These are phyloP conservation scores for Notiomystis cincta DNA, from an alignment of 2,113 vertebrate genomes.

Conservation along the genomic window DNA sequence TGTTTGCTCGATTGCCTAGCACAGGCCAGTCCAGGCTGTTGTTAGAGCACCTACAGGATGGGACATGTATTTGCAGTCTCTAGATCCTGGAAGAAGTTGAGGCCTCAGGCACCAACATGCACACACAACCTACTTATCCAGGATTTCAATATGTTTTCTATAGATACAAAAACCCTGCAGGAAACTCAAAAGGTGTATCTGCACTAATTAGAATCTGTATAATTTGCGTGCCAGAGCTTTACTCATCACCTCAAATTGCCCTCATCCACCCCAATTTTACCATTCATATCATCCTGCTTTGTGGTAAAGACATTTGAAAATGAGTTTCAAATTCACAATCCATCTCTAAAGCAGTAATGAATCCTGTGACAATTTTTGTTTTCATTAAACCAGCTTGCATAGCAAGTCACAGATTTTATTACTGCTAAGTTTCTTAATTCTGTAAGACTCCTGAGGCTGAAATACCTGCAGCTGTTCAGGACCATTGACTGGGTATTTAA, in stretches of 20 bases:
- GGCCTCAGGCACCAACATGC: not conserved
- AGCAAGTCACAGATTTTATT: not conserved
- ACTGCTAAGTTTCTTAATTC: not conserved
- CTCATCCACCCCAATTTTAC: not conserved
- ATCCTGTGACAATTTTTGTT: not conserved
- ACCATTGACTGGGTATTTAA: not conserved
- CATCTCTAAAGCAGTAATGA: not conserved
- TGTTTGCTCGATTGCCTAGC: not conserved
- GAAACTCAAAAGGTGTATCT: not conserved
- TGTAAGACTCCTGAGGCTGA: not conserved
- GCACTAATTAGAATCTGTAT: not conserved
- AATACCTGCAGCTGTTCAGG: not conserved
- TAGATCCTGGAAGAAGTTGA: not conserved
- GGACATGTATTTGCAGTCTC: not conserved
- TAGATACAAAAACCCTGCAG: not conserved
- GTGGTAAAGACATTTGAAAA: not conserved
- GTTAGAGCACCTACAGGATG: not conserved
- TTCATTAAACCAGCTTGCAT: not conserved
- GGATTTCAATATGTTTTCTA: not conserved
- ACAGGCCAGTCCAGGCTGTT: not conserved
- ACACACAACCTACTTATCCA: not conserved
- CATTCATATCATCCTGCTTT: not conserved
- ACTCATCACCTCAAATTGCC: not conserved
- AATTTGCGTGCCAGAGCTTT: not conserved
- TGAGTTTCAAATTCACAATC: not conserved